These are phyloP conservation scores for Anabacerthia variegaticeps DNA, from an alignment of 2,797 vertebrate genomes.

Conservation along the genomic window DNA sequence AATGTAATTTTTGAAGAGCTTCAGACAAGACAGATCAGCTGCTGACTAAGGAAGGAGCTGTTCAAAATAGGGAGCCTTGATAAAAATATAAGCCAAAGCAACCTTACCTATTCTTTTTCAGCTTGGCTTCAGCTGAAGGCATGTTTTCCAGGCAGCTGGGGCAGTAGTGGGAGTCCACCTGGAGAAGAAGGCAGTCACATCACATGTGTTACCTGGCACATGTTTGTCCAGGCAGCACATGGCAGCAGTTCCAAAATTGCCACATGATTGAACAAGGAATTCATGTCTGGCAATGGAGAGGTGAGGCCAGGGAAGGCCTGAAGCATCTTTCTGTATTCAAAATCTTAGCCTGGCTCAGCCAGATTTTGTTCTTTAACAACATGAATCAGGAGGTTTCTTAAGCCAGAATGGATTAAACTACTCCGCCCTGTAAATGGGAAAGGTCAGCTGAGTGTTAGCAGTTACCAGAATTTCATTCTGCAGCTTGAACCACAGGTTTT, in stretches of 20 bases:
- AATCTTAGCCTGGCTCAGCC: neutral
- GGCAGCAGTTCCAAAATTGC: neutral
- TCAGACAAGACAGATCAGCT: neutral
- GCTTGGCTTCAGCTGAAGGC: conserved; percentile 98
- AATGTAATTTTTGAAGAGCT: neutral
- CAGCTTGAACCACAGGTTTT: neutral
- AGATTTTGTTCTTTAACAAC: neutral
- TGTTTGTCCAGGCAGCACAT: neutral
- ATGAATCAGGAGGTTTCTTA: neutral
- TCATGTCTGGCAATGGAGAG: neutral
- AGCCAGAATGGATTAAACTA: neutral
- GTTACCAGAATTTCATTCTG: neutral
- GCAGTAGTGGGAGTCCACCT: conserved; percentile 99
- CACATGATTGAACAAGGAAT: rapidly evolving
- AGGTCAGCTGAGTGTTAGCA: neutral
- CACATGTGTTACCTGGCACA: neutral
- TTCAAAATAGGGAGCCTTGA: neutral
- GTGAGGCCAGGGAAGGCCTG: neutral
- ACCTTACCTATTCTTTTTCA: conserved; percentile 96
- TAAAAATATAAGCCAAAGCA: neutral
- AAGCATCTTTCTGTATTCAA: neutral
- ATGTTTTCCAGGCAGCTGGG: conserved; percentile 99
- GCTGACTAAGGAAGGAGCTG: neutral
- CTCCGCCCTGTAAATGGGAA: rapidly evolving
- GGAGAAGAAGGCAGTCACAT: neutral